A percentile compares a stretch with the other conserved stretches of the same genome.
These are phyloP conservation scores for Lithophane leautieri DNA, from an alignment of 2,888 invertebrate genomes.

Conservation along the genomic window DNA sequence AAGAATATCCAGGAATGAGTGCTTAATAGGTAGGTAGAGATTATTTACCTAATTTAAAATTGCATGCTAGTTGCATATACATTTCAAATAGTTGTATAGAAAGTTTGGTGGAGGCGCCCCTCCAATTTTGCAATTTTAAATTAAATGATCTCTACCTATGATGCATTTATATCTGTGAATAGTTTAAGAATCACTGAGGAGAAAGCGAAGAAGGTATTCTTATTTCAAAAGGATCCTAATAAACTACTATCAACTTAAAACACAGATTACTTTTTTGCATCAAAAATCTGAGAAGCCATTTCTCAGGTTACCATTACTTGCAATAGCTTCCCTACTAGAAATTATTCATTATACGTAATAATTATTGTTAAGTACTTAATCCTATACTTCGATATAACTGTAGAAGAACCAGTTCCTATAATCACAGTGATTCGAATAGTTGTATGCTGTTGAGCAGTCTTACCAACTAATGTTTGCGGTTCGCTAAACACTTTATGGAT, in stretches of 20 bases:
- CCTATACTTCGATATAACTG: slow-evolving; percentile 77
- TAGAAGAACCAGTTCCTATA: slow-evolving; percentile 73
- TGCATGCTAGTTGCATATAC: too few species aligned
- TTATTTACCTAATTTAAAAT: too few species aligned
- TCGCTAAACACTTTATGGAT: slow-evolving; percentile 40
- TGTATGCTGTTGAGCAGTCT: slow-evolving; percentile 61
- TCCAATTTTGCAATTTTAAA: too few species aligned
- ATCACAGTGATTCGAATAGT: slow-evolving; percentile 75
- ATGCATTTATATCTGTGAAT: too few species aligned
- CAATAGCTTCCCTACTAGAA: slow-evolving; percentile 61
- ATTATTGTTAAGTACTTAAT: slow-evolving; percentile 82
- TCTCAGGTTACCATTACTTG: slow-evolving; percentile 17
- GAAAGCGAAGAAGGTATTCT: too few species aligned
- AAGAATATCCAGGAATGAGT: not conserved
- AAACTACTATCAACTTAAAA: not conserved
- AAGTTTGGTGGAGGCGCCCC: too few species aligned
- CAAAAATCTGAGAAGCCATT: slow-evolving; percentile 25
- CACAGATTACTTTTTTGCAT: not conserved
- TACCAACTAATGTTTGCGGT: slow-evolving; percentile 54
- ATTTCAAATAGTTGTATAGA: too few species aligned
- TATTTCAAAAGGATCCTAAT: not conserved
- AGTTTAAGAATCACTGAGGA: too few species aligned
- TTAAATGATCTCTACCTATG: too few species aligned
- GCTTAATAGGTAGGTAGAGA: too few species aligned
- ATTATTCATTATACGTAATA: slow-evolving; percentile 73